Conservation (phyloP, 2,888 invertebrate genomes). For the Limnephilus marmoratus region DNA sequence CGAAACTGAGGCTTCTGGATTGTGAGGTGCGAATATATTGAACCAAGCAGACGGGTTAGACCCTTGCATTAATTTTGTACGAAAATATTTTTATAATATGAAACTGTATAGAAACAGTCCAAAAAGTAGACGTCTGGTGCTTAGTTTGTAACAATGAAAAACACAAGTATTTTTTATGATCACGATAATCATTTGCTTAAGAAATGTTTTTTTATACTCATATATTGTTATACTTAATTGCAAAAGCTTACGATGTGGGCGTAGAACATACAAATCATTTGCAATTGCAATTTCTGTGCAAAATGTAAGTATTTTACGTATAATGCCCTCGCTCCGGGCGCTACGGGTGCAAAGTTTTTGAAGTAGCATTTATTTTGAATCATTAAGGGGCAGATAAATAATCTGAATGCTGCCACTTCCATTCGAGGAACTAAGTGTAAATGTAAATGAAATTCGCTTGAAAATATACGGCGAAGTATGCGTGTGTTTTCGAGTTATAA, state of each 20-base stretch:
- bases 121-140: too few relatives aligned
- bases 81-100: too few relatives aligned
- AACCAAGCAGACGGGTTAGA: too few relatives aligned
- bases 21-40: too few relatives aligned
- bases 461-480: not conserved
- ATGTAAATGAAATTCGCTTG: conserved; percentile 25
- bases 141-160: too few relatives aligned
- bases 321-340: not conserved
- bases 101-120: too few relatives aligned
- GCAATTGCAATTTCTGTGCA: not conserved
- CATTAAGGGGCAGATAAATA: not conserved
- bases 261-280: not conserved
- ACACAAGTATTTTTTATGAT: too few relatives aligned
- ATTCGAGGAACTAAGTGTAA: not conserved
- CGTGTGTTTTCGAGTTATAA: conserved; percentile 17
- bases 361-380: conserved; percentile 24
- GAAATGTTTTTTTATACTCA: not conserved
- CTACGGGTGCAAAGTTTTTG: conserved; percentile 8
- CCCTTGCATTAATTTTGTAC: too few relatives aligned
- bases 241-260: not conserved
- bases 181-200: not conserved
- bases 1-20: too few relatives aligned
- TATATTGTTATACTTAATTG: not conserved
- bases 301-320: conserved; percentile 7
- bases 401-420: not conserved